Conservation (phyloP, 1,140 invertebrate genomes). For the Anastrepha ludens region DNA sequence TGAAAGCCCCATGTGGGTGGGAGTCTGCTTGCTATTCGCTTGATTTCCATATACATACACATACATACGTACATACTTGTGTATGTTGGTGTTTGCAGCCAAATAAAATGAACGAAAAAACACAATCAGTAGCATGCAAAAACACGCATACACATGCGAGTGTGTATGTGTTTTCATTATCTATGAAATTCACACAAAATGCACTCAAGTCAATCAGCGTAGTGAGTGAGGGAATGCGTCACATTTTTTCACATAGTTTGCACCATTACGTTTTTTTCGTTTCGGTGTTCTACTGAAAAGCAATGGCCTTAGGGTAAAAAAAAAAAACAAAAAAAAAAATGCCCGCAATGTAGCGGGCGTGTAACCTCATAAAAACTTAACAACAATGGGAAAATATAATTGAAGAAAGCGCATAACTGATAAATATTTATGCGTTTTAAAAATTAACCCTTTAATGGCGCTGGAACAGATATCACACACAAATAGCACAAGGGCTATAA, state of each 20-base stretch:
- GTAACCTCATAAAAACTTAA: no score
- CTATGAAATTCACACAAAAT: slow-evolving; percentile 29
- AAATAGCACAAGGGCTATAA: no score
- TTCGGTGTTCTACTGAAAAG: not conserved
- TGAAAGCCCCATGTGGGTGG: not conserved
- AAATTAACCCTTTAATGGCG: no score
- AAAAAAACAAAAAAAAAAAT: not conserved
- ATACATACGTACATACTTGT: no score
- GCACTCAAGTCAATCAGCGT: slow-evolving; percentile 6
- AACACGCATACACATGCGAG: no score
- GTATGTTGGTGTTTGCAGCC: not conserved
- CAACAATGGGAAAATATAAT: no score
- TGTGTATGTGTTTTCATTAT: not conserved
- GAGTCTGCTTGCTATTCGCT: not conserved
- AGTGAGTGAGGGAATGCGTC: slow-evolving; percentile 6
- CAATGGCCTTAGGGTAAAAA: no score
- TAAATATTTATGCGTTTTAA: no score
- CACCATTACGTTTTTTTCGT: not conserved
- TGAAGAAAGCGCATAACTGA: no score
- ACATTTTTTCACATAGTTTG: not conserved
- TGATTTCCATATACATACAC: not conserved
- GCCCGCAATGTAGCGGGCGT: not conserved
- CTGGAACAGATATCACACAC: no score
- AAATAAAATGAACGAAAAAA: not conserved
- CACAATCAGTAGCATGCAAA: not conserved